Evolutionary conservation across 2,113 vertebrate species (phyloP).

Genomic region (Eulemur macaco): DNA sequence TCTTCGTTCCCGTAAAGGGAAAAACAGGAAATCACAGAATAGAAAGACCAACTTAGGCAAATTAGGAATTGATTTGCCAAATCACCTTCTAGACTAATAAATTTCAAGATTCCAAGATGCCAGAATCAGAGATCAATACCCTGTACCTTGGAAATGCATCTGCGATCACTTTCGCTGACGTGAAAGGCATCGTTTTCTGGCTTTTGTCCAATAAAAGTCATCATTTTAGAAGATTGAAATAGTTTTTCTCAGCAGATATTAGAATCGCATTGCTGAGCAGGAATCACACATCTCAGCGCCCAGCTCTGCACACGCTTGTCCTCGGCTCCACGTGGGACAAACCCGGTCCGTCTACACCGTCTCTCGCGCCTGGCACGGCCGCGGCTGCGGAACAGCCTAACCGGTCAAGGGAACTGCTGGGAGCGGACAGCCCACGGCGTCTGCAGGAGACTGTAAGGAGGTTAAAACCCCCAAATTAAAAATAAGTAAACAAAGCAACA

Average conservation of each 20-base stretch:
- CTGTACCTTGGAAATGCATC: too few relatives aligned
- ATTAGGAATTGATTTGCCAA: background rate
- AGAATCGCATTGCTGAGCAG: background rate
- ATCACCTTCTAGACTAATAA: background rate
- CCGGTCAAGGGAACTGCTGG: background rate
- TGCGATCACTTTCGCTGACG: too few relatives aligned
- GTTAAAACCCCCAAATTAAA: background rate
- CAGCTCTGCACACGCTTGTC: background rate
- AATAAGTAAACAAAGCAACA: background rate
- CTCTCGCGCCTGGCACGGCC: background rate
- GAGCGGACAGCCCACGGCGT: background rate
- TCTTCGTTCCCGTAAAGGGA: background rate
- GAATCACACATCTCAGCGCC: background rate
- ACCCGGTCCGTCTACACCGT: fast-evolving
- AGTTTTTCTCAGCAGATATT: background rate
- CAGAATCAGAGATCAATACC: background rate
- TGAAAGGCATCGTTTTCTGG: background rate
- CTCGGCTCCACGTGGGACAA: fast-evolving
- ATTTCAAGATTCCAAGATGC: background rate
- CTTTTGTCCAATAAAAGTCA: background rate
- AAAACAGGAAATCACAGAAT: background rate
- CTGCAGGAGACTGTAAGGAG: background rate
- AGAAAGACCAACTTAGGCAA: background rate
- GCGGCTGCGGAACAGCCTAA: background rate
- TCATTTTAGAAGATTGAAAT: background rate